Conservation (phyloP, 2,888 invertebrate species). For the Orthosia gracilis region DNA sequence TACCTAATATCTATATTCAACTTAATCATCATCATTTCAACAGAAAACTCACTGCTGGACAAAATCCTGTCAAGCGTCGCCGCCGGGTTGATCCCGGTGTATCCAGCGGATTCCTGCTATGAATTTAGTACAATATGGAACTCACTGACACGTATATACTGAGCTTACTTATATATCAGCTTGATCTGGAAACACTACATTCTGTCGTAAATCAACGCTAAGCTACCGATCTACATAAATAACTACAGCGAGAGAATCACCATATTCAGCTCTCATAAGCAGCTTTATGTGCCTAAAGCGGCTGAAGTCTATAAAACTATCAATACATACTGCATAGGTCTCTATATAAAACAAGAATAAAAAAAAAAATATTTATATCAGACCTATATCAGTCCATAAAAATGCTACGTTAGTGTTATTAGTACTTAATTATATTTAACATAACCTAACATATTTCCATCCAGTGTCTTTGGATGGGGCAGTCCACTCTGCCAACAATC, state of each 20-base stretch:
- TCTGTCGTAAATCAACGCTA: slow-evolving; percentile 12
- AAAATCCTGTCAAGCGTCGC: neutral
- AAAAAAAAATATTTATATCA: too few species aligned
- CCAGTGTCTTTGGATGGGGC: too few species aligned
- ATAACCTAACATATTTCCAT: too few species aligned
- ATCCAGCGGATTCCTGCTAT: neutral
- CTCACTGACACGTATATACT: neutral
- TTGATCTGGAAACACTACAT: neutral
- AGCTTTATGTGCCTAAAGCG: neutral
- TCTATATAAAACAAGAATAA: too few species aligned
- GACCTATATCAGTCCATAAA: too few species aligned
- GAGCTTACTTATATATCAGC: neutral
- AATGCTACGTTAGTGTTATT: too few species aligned
- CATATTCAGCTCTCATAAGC: neutral
- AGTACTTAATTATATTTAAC: too few species aligned
- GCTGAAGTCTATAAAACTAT: neutral
- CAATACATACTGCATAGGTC: neutral
- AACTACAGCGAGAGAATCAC: neutral
- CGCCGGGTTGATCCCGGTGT: neutral
- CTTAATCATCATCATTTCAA: neutral
- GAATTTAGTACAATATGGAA: neutral
- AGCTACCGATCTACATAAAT: slow-evolving; percentile 20
- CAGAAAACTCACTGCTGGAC: neutral
- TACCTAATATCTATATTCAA: neutral
- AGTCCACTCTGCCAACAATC: too few species aligned